phyloP scores from a whole-genome alignment of 2,888 invertebrate genomes.

The Dryomyza anilis region DNA sequence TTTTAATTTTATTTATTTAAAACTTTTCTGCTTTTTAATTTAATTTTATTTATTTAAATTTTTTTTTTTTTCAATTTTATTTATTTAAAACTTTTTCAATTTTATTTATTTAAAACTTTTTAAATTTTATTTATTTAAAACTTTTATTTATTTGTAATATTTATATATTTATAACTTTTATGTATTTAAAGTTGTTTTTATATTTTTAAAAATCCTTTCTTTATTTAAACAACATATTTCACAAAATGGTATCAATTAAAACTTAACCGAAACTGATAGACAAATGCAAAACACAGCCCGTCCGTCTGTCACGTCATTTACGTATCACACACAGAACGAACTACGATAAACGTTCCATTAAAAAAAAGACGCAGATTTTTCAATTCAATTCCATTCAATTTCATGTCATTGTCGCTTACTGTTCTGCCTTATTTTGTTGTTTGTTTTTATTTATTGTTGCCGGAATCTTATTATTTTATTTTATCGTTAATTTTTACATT shows the following conservation, averaged over 20 bases:
- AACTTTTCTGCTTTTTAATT: too few species aligned
- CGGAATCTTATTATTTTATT: neutral
- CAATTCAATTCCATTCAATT: conserved; percentile 6
- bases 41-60: too few species aligned
- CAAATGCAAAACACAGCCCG: neutral
- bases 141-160: too few species aligned
- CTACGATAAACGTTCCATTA: conserved; percentile 11
- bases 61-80: too few species aligned
- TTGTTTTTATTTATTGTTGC: neutral
- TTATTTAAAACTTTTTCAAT: too few species aligned
- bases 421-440: too few species aligned
- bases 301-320: neutral
- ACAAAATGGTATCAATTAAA: neutral
- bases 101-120: too few species aligned
- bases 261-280: neutral
- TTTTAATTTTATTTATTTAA: too few species aligned
- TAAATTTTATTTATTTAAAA: too few species aligned
- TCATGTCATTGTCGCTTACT: too few species aligned
- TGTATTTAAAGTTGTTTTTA: neutral
- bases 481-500: neutral
- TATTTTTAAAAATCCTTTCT: neutral
- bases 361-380: conserved; percentile 16
- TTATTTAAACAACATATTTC: neutral
- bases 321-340: conserved; percentile 3
- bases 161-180: too few species aligned